Base-by-base conservation (phyloP, 2,888 invertebrate species). In the Megastigmus dorsalis region DNA sequence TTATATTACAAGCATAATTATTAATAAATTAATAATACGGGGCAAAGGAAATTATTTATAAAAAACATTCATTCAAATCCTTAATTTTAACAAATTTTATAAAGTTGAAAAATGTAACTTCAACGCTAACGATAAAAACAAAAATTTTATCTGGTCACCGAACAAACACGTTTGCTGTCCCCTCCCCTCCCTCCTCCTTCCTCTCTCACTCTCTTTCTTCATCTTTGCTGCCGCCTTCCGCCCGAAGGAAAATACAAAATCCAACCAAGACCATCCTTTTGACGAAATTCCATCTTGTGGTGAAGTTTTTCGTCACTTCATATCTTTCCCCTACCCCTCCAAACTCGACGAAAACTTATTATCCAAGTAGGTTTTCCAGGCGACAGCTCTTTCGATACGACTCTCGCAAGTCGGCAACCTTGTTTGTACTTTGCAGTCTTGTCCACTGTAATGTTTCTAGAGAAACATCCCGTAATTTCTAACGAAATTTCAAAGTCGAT, bases 401-500 rank as follows among this genome's bases (percentile, higher is more conserved):
- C 52, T 43, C 43, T 30, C n/a, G 26, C 6, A 10, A 65, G 23
- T 52, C 15, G n/a, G 23, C 45, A 45, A 57, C 33, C 48, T 68
- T 59, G 50, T 66, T 59, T 60, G 38, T 50, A 41, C 41, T 57
- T 68, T 38, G 26, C 50, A 3, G n/a, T 41, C 20, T 20, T 36
- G 50, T 50, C n/a, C 28, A 13, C 18, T 18, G 6, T 18, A 52
- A 7, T 28, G 10, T 28, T 41, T 28, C 7, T n/a, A n/a, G 6
- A 45, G 33, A 43, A 23, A 15, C 9, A 26, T 23, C 10, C n/a
- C 67, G 33, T 50, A 59, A 59, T 68, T 59, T 59, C 36, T 50
- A 68, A 48, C 33, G 59, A 68, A 68, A 68, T 50, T 30, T 60
- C 28, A 48, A 10, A 50, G 68, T 41, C 15, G 48, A 33, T 10